Conservation (phyloP, 2,888 invertebrate species). For the Anarsia innoxiella region DNA sequence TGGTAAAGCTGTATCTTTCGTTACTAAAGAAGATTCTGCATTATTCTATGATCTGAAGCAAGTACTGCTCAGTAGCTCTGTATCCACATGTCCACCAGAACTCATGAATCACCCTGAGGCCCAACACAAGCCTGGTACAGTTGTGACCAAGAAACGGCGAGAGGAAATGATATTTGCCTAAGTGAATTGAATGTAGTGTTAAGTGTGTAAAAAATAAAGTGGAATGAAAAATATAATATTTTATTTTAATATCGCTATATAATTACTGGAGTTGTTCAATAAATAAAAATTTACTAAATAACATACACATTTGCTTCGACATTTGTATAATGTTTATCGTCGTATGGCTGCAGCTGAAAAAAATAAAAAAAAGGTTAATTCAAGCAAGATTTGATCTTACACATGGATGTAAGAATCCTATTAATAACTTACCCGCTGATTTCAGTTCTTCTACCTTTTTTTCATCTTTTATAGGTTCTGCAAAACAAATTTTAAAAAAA, state of each 20-base stretch:
- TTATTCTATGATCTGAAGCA: conserved; percentile 99
- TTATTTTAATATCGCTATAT: conserved; percentile 3
- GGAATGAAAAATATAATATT: conserved; percentile 2
- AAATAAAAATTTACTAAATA: conserved; percentile 8
- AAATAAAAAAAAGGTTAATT: background rate
- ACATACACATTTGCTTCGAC: background rate
- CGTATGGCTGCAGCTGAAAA: conserved; percentile 5
- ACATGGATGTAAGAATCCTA: no score
- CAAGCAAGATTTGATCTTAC: background rate
- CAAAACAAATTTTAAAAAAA: no score
- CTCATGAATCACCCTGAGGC: conserved; percentile 98
- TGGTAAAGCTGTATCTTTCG: conserved; percentile 96
- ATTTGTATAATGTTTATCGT: background rate
- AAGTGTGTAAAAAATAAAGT: conserved; percentile 1
- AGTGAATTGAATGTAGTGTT: conserved; percentile 17
- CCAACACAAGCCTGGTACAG: conserved; percentile 96
- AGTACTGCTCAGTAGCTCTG: conserved; percentile 89
- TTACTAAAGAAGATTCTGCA: conserved; percentile 96
- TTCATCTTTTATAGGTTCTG: no score
- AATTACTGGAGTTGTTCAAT: conserved; percentile 4
- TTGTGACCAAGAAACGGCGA: conserved; percentile 93
- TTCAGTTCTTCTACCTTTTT: no score
- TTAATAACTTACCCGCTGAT: no score
- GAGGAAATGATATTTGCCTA: conserved; percentile 97
- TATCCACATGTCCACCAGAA: conserved; percentile 96